Evolutionary conservation across 2,113 vertebrate species (phyloP).

Genomic region (Sterrhoptilus dennistouni): DNA sequence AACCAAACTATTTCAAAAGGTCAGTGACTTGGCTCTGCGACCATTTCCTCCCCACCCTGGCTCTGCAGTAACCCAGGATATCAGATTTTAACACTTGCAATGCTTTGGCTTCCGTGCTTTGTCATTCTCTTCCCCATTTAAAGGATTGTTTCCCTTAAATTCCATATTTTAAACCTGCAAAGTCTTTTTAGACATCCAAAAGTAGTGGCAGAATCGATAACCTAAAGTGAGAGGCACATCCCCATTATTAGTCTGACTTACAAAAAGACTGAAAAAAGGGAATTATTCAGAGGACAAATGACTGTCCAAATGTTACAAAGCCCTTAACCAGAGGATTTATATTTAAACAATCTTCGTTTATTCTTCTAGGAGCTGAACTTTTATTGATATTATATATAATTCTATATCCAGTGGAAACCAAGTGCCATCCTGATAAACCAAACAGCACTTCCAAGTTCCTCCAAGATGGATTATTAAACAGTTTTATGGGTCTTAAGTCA

Average conservation of each 20-base stretch:
- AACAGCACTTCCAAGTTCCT: neutral
- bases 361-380: neutral
- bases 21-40: neutral
- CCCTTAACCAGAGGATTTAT: fast-evolving
- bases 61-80: slow-evolving; percentile 28
- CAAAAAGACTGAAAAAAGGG: neutral
- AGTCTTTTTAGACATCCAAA: neutral
- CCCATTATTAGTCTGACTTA: neutral
- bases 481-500: neutral
- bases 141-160: neutral
- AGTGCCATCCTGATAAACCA: neutral
- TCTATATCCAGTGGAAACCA: neutral
- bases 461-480: neutral
- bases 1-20: neutral
- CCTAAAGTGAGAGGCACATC: neutral
- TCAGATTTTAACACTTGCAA: neutral
- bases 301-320: neutral
- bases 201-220: neutral
- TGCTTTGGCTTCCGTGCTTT: slow-evolving; percentile 20
- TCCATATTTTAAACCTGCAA: neutral
- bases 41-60: slow-evolving; percentile 38
- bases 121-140: neutral
- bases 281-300: neutral
- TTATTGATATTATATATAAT: neutral
- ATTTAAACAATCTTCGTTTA: neutral